Base-by-base conservation (phyloP, 2,797 vertebrate species). In the Dromococcyx pavoninus region DNA sequence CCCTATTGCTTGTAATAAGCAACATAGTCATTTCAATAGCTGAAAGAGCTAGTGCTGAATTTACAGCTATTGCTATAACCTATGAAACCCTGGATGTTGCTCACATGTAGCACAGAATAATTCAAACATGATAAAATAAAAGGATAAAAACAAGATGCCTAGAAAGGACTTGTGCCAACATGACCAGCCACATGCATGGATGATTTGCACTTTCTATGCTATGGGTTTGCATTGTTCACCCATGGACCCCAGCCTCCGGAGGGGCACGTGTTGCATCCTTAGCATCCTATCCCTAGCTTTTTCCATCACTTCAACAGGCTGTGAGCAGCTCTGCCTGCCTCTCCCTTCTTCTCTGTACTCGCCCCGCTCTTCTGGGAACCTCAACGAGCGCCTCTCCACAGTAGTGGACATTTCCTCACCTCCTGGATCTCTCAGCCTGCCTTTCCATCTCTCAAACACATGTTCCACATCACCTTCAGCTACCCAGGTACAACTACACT, bases 301-400 rank as follows among this genome's bases (percentile, higher is more conserved):
- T 32, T 11, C 65, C 1, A 54, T 44, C 48, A 33, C 61, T 71
- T 43, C 66, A 69, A 30, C 28, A 46, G 22, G 32, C 41, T 21
- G 23, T 3, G 79, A 72, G 74, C 27, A 56, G 56, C 75, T 35
- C 41, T 88, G 80, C 58, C 41, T 54, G 30, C 37, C 44, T 44
- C 56, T 80, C 16, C 30, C 13, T 44, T 65, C 19, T 33, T 60
- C 50, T 41, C 61, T n/a, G 11, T 32, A 37, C 46, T 32, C 9
- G 14, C 67, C 4, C 41, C 23, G 54, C 5, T 25, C 39, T 25
- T 17, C 4, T 0, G 17, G 17, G 30, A 67, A 8, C n/a, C 11
- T 16, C 1, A 16, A 1, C 4, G 39, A 57, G 28, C 0, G 1
- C 30, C 21, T 41, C 12, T 5, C 39, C 2, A 6, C 51, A 37